These are phyloP conservation scores for Cheirogaleus major DNA, from an alignment of 2,797 vertebrate genomes.

Conservation along the genomic window DNA sequence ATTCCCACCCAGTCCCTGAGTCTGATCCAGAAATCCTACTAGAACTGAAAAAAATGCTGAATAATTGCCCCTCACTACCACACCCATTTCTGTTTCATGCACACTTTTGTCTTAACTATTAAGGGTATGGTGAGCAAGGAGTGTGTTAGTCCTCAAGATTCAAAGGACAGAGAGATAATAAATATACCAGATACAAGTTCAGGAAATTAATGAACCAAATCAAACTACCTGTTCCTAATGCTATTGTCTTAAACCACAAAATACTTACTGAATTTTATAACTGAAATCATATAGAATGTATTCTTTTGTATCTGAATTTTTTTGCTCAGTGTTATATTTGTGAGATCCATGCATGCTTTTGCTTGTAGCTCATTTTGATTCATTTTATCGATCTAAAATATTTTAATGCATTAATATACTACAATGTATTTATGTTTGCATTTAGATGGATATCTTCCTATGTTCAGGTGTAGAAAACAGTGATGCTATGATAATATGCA, in stretches of 20 bases:
- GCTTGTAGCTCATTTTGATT: background rate
- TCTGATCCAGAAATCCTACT: background rate
- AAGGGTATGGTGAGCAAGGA: background rate
- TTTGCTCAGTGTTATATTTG: background rate
- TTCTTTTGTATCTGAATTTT: background rate
- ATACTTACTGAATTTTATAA: background rate
- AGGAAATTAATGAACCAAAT: background rate
- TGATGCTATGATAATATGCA: background rate
- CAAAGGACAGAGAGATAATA: background rate
- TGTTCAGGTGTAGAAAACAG: background rate
- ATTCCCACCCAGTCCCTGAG: too few species aligned
- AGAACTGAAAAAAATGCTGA: background rate
- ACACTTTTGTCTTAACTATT: background rate
- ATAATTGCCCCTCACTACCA: background rate
- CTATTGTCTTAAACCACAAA: background rate
- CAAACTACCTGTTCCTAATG: background rate
- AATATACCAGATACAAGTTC: background rate
- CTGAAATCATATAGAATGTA: background rate
- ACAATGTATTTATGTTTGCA: background rate
- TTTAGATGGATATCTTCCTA: background rate
- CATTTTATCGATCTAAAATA: background rate
- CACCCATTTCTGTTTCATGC: fast-evolving
- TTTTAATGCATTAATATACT: background rate
- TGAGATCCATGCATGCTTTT: background rate
- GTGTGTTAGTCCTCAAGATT: background rate